Evolutionary conservation across 1,140 invertebrate genomes (phyloP), one percentile per base, ranked within the genome.

Genomic region (Neuroterus valhalla): DNA sequence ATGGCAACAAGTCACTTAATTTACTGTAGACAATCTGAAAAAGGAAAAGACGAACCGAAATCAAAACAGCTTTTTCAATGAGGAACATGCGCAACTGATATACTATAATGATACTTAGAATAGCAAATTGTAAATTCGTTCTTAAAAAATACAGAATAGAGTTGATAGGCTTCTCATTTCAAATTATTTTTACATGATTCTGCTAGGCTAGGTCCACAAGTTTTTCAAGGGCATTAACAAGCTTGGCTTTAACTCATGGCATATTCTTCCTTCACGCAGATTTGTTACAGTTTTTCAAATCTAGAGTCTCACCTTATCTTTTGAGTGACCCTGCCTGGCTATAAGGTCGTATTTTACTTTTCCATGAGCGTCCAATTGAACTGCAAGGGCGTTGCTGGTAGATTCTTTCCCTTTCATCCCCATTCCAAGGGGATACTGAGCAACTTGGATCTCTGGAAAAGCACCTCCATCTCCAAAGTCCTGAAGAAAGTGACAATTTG

Each of bases 271-370:
- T 42, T 43, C n/a, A n/a, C n/a, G n/a, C n/a, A n/a, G n/a, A n/a
- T n/a, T n/a, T n/a, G n/a, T n/a, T n/a, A n/a, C n/a, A 68, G 43
- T 38, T 48, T 52, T 19, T 38, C 17, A 15, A 2, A 55, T 10
- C 10, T 10, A 48, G 31, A 19, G 31, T 26, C 55, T 77, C 81
- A 96, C 95, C 91, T 99, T 99, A 86, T 99, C 97, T 89, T 98
- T 98, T 15, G 93, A 92, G 89, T 99, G 98, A 0, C 98, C 98
- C 88, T 99, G 97, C 66, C 96, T 92, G 2, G 98, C 98, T 66
- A 99, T 94, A 3, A 96, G 93, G 88, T 99, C 98, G 89, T 99
- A 99, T 90, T 99, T 99, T 1, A 99, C 95, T 91, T 98, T 98
- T 10, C 97, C 96, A 73, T 96, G 92, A 21, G 96, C 94, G 91